Conservation (phyloP, 2,888 invertebrate species). For the Cartodere bifasciata region DNA sequence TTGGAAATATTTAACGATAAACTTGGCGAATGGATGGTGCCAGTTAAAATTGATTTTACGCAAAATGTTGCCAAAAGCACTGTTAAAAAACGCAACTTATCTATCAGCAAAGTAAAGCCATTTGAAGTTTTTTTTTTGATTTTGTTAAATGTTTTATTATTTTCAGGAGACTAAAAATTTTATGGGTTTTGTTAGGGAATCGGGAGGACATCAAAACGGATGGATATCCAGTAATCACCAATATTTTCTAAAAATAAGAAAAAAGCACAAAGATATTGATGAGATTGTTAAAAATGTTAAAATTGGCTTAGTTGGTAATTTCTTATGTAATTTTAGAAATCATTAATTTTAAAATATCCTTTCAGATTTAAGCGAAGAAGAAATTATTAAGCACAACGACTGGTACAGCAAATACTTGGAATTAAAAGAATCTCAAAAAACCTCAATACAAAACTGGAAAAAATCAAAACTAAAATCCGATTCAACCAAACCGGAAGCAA, state of each 20-base stretch:
- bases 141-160: not conserved
- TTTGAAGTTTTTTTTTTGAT: too few relatives aligned
- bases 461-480: too few relatives aligned
- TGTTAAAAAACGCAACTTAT: too few relatives aligned
- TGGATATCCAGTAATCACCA: slow-evolving; percentile 46
- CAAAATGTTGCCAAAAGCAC: too few relatives aligned
- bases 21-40: slow-evolving; percentile 25
- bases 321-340: slow-evolving; percentile 1
- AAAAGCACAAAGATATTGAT: slow-evolving; percentile 23
- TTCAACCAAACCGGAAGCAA: too few relatives aligned
- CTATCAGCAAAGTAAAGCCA: too few relatives aligned
- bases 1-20: slow-evolving; percentile 22
- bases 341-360: slow-evolving; percentile 1
- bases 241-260: slow-evolving; percentile 35
- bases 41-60: slow-evolving; percentile 15
- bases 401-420: slow-evolving; percentile 38
- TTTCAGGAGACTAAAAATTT: slow-evolving; percentile 41
- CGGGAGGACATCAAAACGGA: slow-evolving; percentile 41
- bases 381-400: slow-evolving; percentile 35
- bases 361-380: slow-evolving; percentile 28
- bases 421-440: slow-evolving; percentile 34
- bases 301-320: too few relatives aligned
- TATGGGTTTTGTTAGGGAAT: slow-evolving; percentile 40
- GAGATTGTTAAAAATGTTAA: slow-evolving; percentile 20
- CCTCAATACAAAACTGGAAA: slow-evolving; percentile 35